Evolutionary conservation across 2,797 vertebrate species (phyloP), one percentile per base, ranked within the genome.

Genomic region (Hippocampus kuda): DNA sequence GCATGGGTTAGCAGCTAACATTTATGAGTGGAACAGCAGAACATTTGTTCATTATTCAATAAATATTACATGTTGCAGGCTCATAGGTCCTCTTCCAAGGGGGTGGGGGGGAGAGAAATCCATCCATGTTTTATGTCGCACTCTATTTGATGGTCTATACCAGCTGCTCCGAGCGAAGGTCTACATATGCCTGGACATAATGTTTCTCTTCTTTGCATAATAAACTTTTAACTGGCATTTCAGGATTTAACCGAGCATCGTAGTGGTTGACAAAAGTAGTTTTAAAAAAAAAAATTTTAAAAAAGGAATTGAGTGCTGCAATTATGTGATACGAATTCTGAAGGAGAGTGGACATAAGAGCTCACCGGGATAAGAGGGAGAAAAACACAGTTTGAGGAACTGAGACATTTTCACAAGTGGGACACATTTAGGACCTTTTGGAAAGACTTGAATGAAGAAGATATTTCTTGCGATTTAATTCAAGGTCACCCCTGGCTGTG

Each of bases 141-240:
- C 27, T 26, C n/a, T 46, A 13, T 46, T 44, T 64, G 41, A 42
- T 44, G 41, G 61, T 24, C 22, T 42, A 64, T 44, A 44, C 38
- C 61, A 34, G 59, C 59, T 61, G 59, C 57, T 60, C 15, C 5
- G 15, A 60, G 57, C 26, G 1, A 30, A 30, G 57, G 30, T 13
- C 11, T 27, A 30, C 18, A 7, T 27, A 60, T 16, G 27, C 30
- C 57, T 60, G 26, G 26, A 9, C 15, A 60, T 30, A 60, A 60
- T 60, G 16, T 15, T 60, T 60, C 56, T 16, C 26, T 16, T 34
- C 34, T 61, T 61, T 34, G 59, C 27, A 20, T 8, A 34, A 61
- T 61, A 38, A 61, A 34, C 8, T 61, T 60, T 60, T 61, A 61
- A 61, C 59, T 61, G 30, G 7, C 27, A 20, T 61, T 61, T 38